Base-by-base conservation (phyloP, 2,797 vertebrate genomes). In the Glossophaga mutica region DNA sequence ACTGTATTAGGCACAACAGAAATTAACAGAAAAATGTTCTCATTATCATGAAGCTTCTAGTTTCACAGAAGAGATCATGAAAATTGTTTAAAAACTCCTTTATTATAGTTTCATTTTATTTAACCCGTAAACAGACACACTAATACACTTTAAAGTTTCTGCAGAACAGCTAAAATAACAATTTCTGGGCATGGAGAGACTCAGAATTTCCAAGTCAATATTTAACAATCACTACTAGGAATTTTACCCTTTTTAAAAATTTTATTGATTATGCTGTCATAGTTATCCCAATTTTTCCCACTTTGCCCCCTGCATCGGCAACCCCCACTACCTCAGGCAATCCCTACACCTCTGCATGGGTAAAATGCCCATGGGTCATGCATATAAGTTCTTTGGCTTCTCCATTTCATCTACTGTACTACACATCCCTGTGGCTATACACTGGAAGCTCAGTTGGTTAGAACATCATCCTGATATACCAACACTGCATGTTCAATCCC, bases 21-120 rank as follows among this genome's bases (percentile, higher is more conserved):
- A 90, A 94, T 44, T 22, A 46, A 76, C 34, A 93, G 39, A 93
- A 96, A 96, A 95, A 87, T 76, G 18, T 70, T 89, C 32, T 96
- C 24, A 87, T 22, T 26, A 90, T 57, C 59, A 87, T 70, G 5
- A 85, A 90, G 22, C 18, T 85, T 92, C 39, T 73, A 89, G 81
- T 82, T 90, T 92, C 55, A 92, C 10, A 90, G 29, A 83, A 77
- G 32, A 90, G 22, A 92, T 12, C 67, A 68, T 32, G n/a, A 81
- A 95, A 94, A 67, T 85, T 42, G 8, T 65, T 96, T 89, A 77
- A 85, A 82, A 50, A 76, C 42, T 73, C 37, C 24, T 86, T 94
- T 91, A 65, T 81, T 93, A 79, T 6, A 44, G 24, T 84, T 76
- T 19, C 39, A 82, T 57, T 84, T 87, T 89, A 94, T 94, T 86